Conservation (phyloP, 2,888 invertebrate genomes). For the Agrotis clavis region DNA sequence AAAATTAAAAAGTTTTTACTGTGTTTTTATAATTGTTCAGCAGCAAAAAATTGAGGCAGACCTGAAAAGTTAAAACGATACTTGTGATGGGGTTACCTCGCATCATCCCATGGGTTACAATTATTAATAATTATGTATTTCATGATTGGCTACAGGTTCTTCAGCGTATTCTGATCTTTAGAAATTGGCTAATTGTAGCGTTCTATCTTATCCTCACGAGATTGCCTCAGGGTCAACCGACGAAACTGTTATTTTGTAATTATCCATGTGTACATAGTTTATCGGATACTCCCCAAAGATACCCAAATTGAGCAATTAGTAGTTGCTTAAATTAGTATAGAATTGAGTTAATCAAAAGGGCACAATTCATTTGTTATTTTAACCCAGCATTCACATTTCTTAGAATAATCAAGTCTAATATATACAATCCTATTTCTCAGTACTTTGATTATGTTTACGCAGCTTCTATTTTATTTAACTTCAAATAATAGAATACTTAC, state of each 20-base stretch:
- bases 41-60: too few species aligned
- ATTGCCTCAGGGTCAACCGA: constrained; percentile 9
- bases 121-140: too few species aligned
- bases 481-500: not conserved
- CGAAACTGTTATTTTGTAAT: constrained; percentile 44
- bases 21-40: too few species aligned
- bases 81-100: too few species aligned
- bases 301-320: constrained; percentile 31
- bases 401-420: constrained; percentile 13
- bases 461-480: constrained; percentile 15
- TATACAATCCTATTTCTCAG: not conserved
- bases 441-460: constrained; percentile 16
- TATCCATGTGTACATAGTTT: constrained; percentile 36
- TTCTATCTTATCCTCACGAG: constrained; percentile 23
- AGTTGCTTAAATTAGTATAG: constrained; percentile 15
- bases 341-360: constrained; percentile 17
- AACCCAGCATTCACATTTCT: constrained; percentile 16
- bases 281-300: constrained; percentile 34
- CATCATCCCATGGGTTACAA: too few species aligned
- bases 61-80: too few species aligned
- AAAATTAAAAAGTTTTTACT: too few species aligned
- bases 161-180: too few species aligned
- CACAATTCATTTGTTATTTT: constrained; percentile 16
- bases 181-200: not conserved
- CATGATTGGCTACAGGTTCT: too few species aligned